Evolutionary conservation across 2,113 vertebrate genomes (phyloP).

Genomic region (Oryzias javanicus): DNA sequence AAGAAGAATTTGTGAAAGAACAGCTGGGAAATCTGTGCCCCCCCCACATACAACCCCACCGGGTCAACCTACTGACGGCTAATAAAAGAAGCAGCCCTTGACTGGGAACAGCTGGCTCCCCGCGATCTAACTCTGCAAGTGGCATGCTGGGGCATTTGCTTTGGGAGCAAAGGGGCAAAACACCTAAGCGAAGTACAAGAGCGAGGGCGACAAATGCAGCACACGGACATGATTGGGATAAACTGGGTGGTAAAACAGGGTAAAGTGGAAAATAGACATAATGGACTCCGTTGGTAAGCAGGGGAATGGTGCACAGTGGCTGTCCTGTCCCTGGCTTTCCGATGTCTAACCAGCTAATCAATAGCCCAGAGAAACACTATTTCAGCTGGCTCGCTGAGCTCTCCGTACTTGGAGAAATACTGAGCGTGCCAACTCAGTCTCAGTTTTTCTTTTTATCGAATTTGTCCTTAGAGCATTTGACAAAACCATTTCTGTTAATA

Average conservation of each 20-base stretch:
- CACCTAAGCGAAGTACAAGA: constrained; percentile 27
- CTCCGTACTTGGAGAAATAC: constrained; percentile 43
- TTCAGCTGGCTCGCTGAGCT: constrained; percentile 55
- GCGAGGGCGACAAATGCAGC: constrained; percentile 25
- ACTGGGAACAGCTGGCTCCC: constrained; percentile 75
- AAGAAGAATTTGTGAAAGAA: constrained; percentile 55
- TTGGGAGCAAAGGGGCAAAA: constrained; percentile 41
- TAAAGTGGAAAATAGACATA: constrained; percentile 30
- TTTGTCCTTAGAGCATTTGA: constrained; percentile 3
- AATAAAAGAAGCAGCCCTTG: constrained; percentile 76
- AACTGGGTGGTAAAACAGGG: constrained; percentile 10
- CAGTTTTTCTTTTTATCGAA: constrained; percentile 3
- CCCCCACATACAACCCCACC: constrained; percentile 48
- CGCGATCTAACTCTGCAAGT: constrained; percentile 60
- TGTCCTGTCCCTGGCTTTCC: constrained; percentile 57
- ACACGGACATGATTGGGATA: constrained; percentile 21
- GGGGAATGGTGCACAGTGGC: constrained; percentile 51
- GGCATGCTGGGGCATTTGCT: constrained; percentile 33
- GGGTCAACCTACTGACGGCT: constrained; percentile 60
- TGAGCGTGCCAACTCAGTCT: constrained; percentile 27
- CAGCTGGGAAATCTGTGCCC: constrained; percentile 70
- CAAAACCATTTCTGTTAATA: constrained; percentile 26
- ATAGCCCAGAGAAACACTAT: constrained; percentile 67
- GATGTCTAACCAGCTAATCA: constrained; percentile 71
- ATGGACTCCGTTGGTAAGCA: constrained; percentile 24